A percentile compares a stretch with the other conserved stretches of the same genome.
Evolutionary conservation across 2,797 vertebrate genomes (phyloP).

Genomic region (Gallirallus australis): DNA sequence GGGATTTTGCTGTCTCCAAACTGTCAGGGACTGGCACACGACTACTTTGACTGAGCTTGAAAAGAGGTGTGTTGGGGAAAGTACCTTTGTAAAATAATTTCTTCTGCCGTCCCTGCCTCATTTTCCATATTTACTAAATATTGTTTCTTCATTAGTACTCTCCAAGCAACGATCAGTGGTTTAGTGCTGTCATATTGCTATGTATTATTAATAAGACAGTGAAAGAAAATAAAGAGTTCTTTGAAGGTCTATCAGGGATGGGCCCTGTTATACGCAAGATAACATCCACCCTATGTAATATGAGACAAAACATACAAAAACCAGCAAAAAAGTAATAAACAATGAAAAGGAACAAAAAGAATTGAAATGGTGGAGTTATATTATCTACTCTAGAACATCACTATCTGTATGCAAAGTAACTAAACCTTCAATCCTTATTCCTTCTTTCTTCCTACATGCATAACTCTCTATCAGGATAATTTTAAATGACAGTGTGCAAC

Average conservation of each 20-base stretch:
- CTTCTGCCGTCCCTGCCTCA: fast-evolving
- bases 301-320: background rate
- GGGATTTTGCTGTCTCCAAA: background rate
- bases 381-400: background rate
- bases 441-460: background rate
- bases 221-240: background rate
- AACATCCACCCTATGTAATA: background rate
- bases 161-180: background rate
- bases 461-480: background rate
- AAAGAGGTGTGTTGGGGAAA: background rate
- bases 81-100: background rate
- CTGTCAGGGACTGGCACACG: background rate
- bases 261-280: background rate
- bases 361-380: background rate
- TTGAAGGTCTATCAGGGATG: background rate
- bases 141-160: background rate
- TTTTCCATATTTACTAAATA: background rate
- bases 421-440: background rate
- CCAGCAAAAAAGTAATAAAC: background rate
- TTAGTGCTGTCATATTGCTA: background rate
- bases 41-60: background rate
- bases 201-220: background rate
- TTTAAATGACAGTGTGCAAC: background rate
- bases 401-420: background rate
- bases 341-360: background rate